Base-by-base conservation (phyloP, 2,888 invertebrate species). In the Nudaria mundana region DNA sequence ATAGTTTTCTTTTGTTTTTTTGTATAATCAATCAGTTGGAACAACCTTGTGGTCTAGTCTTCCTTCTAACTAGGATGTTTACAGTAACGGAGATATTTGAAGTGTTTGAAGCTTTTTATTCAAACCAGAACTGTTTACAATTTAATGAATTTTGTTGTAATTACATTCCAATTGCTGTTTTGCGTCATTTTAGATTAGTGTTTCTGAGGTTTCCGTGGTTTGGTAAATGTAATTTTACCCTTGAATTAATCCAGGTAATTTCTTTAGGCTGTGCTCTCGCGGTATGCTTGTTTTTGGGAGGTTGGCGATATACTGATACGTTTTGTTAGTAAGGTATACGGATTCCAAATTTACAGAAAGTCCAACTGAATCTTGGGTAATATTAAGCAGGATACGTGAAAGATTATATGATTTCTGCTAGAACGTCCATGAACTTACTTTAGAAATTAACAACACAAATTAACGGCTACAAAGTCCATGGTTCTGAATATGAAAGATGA, bases 21-120 rank as follows among this genome's bases (percentile, higher is more conserved):
- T 44, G 49, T 45, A n/a, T n/a, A 43, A 23, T 49, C 48, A 48
- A 31, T 54, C 45, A 56, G 55, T 60, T 66, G 66, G 62, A 51
- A 53, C 61, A 60, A 24, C 74, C 76, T 80, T 72, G 68, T 25
- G 10, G 49, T 49, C 56, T 71, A 11, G 49, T 49, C 56, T 71
- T 59, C 61, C 66, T 64, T 50, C 52, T 51, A 18, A 39, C 22
- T 34, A 45, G 45, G 32, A 44, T 48, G 41, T 40, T 35, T 33
- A 18, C 6, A 7, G 16, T 20, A 31, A 30, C 5, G 18, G 24
- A 20, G 20, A 8, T 26, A 25, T 31, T 37, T 18, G n/a, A 6
- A 11, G 30, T 15, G 23, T 6, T 18, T 24, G 23, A 15, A 15
- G 30, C 12, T 37, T 30, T 30, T 36, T 36, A 1, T 22, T 0